Evolutionary conservation across 2,113 vertebrate species (phyloP).

Genomic region (Lanius collurio): DNA sequence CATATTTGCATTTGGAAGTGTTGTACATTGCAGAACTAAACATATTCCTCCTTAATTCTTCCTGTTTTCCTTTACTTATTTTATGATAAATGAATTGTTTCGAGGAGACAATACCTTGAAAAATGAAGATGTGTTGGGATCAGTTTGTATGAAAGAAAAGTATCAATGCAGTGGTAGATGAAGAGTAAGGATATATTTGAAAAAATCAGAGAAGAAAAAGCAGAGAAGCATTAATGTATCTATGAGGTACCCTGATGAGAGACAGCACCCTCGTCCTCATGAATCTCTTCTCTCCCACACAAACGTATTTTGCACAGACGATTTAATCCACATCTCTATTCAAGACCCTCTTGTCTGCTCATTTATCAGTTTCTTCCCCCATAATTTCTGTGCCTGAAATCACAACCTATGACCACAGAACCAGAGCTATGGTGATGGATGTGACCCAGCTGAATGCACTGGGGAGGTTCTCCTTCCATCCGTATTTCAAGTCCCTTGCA

Average conservation of each 20-base stretch:
- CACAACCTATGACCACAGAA: not conserved
- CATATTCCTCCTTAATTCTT: not conserved
- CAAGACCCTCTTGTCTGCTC: not conserved
- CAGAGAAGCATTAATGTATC: not conserved
- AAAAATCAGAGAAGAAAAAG: not conserved
- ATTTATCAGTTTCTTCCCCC: not conserved
- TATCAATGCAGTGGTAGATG: not conserved
- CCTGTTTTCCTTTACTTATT: not conserved
- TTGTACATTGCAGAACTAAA: not conserved
- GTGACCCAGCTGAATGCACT: not conserved
- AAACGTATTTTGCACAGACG: not conserved
- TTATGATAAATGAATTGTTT: not conserved
- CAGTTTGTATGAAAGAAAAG: not conserved
- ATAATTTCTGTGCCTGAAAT: not conserved
- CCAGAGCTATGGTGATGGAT: not conserved
- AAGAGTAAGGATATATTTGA: not conserved
- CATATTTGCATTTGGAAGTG: not conserved
- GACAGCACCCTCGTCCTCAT: not conserved
- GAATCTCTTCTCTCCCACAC: not conserved
- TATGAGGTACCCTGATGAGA: not conserved
- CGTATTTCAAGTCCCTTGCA: not conserved
- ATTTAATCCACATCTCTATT: conserved; percentile 8
- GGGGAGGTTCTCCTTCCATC: not conserved
- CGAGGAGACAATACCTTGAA: not conserved
- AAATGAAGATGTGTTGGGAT: not conserved